A percentile compares a stretch with the other conserved stretches of the same genome.
These are phyloP conservation scores for Alloplasta piceator DNA, from an alignment of 2,888 invertebrate genomes.

Conservation along the genomic window DNA sequence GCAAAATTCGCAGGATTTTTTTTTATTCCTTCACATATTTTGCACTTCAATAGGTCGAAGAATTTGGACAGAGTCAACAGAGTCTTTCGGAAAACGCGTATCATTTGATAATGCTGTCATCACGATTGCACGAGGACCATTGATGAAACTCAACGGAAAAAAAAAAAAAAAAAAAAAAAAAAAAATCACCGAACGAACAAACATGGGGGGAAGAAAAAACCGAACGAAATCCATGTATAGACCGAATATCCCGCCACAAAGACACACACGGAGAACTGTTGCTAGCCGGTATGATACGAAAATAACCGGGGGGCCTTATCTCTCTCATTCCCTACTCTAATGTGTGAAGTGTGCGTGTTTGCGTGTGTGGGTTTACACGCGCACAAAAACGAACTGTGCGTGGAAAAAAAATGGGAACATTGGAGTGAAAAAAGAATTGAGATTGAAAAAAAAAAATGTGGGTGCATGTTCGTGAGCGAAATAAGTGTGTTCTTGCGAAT, in stretches of 20 bases:
- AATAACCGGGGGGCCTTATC: constrained; percentile 78
- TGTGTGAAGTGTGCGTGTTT: constrained; percentile 32
- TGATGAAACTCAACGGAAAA: constrained; percentile 5
- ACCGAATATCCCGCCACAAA: constrained; percentile 34
- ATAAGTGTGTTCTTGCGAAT: too few relatives aligned
- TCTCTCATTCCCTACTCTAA: constrained; percentile 67
- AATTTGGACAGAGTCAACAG: too few relatives aligned
- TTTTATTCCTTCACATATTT: too few relatives aligned
- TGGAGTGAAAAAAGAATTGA: constrained; percentile 29
- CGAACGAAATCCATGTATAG: constrained; percentile 52
- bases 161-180: neutral
- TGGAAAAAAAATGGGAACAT: constrained; percentile 9
- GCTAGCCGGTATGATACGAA: constrained; percentile 78
- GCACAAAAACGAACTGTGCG: constrained; percentile 5
- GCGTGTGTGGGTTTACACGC: neutral
- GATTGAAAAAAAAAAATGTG: constrained; percentile 34
- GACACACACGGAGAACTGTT: constrained; percentile 74
- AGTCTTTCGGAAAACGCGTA: neutral
- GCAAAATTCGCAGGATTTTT: too few relatives aligned
- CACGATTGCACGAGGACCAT: constrained; percentile 6
- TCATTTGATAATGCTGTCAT: constrained; percentile 1
- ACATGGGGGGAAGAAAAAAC: neutral
- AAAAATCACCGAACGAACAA: neutral
- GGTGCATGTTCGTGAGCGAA: neutral
- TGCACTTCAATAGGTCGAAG: too few relatives aligned